Conservation (phyloP, 2,888 invertebrate species). For the Cancer borealis region DNA sequence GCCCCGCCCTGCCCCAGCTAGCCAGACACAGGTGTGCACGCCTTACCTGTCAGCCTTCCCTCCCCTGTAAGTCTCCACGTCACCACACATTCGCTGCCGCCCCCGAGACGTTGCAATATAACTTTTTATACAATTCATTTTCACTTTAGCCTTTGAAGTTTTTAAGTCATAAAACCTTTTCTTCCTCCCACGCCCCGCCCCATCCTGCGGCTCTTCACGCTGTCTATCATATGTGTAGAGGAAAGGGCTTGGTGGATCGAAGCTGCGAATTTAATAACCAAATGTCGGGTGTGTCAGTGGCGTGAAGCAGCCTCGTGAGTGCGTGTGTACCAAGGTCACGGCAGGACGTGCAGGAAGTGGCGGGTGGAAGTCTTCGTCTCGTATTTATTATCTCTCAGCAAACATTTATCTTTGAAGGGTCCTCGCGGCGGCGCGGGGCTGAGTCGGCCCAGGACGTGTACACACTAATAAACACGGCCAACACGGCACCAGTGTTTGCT, state of each 20-base stretch:
- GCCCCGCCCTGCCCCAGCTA: not conserved
- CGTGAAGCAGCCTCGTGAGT: not conserved
- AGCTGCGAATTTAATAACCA: not conserved
- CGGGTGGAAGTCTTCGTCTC: constrained; percentile 15
- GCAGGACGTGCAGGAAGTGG: not conserved
- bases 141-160: not conserved
- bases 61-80: not conserved
- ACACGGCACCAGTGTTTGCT: constrained; percentile 25
- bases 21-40: constrained; percentile 41
- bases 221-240: not conserved
- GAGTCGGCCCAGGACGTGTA: not conserved
- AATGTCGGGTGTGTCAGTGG: not conserved
- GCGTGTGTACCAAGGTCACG: not conserved
- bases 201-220: not conserved
- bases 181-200: not conserved
- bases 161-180: not conserved
- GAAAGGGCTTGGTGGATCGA: not conserved
- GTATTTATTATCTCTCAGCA: constrained; percentile 30
- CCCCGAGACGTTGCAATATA: not conserved
- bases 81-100: not conserved
- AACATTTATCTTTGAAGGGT: constrained; percentile 34
- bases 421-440: not conserved
- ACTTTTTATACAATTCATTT: not conserved
- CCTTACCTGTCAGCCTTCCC: constrained; percentile 11
- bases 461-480: constrained; percentile 32